These are phyloP conservation scores for Galeopsomyia nigrocyanea DNA, from an alignment of 2,888 invertebrate genomes.

Conservation along the genomic window DNA sequence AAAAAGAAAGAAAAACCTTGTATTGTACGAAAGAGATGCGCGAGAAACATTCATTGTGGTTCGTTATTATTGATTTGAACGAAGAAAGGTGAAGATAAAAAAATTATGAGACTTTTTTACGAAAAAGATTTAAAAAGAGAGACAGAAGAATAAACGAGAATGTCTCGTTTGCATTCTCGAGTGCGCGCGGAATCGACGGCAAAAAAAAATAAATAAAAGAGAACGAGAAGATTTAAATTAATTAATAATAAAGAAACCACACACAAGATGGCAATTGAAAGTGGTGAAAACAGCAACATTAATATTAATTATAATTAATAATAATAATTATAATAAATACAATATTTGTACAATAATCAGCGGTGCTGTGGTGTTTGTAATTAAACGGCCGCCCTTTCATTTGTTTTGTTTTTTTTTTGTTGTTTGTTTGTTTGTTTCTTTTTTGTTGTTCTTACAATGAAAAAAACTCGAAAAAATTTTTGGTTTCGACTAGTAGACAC, in stretches of 20 bases:
- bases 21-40: conserved; percentile 39
- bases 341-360: conserved; percentile 69
- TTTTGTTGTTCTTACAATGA: too few species aligned
- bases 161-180: too few species aligned
- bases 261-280: conserved; percentile 59
- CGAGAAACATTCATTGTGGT: conserved; percentile 34
- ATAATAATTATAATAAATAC: conserved; percentile 68
- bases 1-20: not conserved
- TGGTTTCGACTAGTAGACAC: too few species aligned
- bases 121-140: conserved; percentile 44
- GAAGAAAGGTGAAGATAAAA: conserved; percentile 8
- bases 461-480: too few species aligned
- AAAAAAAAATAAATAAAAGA: conserved; percentile 38
- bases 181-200: conserved; percentile 32
- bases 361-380: conserved; percentile 63
- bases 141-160: conserved; percentile 23
- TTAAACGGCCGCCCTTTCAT: not conserved
- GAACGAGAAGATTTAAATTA: conserved; percentile 49
- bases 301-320: conserved; percentile 68
- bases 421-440: conserved; percentile 31
- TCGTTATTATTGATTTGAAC: conserved; percentile 5
- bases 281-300: conserved; percentile 66
- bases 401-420: conserved; percentile 19
- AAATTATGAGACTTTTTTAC: conserved; percentile 42
- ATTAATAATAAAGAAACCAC: conserved; percentile 55